Base-by-base conservation (phyloP, 2,888 invertebrate species). In the Anaspis maculata region DNA sequence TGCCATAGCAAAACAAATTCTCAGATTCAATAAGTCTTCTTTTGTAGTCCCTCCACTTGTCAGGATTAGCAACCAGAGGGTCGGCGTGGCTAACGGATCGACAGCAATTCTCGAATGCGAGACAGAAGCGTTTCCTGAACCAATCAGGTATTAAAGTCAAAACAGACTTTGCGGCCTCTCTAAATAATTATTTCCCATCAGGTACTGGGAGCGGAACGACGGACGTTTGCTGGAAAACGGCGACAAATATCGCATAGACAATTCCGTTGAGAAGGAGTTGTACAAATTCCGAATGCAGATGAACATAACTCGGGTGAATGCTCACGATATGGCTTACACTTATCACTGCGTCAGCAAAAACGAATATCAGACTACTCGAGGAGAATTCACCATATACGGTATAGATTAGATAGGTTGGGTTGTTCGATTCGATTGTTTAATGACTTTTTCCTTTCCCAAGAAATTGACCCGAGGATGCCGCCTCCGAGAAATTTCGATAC, bases 281-380 rank as follows among this genome's bases (percentile, higher is more conserved):
- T 77, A 77, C 66, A 73, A 84, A 61, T 77, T 82, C 44, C 76
- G 77, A 54, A 88, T 88, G 86, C 74, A 77, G 36, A 67, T 91
- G 26, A 86, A 83, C 52, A 79, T 91, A 29, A 78, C 76, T 1
- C 73, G 76, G 39, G 67, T 88, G 21, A 72, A 72, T 22, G 67
- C 71, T 3, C 67, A 73, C 32, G 91, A 92, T 57, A 73, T 80
- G 34, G 79, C 79, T 10, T 73, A 76, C 41, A 41, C 47, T 14
- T 92, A 90, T 63, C 79, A 83, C 57, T 92, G 92, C 57, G 78
- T 87, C 32, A 83, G 81, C 34, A 88, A 87, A 59, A 92, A 91
- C 57, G 83, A 84, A 46, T 68, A 86, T 13, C 83, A 86, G 44
- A 77, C 79, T 25, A 85, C 87, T 1, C 81, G 79, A 57, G 91